phyloP scores from a whole-genome alignment of 2,888 invertebrate species.

The Dolichomitus sp. region DNA sequence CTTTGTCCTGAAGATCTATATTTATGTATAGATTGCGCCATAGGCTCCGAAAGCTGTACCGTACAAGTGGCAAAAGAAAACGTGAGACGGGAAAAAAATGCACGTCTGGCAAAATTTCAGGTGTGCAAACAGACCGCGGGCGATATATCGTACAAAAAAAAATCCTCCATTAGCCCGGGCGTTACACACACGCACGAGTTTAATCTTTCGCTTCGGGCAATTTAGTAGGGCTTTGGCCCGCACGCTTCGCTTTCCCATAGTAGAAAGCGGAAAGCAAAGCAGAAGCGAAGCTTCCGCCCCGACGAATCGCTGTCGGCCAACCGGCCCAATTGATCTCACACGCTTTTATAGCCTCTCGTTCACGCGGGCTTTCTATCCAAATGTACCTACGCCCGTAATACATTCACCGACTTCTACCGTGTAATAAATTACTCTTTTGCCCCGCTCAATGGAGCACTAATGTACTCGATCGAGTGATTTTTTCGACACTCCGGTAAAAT shows the following conservation, averaged over 20 bases:
- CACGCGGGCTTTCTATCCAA: conserved; percentile 21
- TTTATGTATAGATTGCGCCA: conserved; percentile 7
- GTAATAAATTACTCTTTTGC: conserved; percentile 39
- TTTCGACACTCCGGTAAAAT: conserved; percentile 6
- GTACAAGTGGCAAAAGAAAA: not conserved
- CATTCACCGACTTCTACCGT: conserved; percentile 1
- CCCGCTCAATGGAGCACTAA: conserved; percentile 6
- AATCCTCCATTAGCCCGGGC: conserved; percentile 68
- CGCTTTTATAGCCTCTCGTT: conserved; percentile 61
- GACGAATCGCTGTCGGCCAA: conserved; percentile 76
- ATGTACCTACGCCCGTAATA: conserved; percentile 18
- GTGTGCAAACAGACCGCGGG: conserved; percentile 84
- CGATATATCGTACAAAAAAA: conserved; percentile 74
- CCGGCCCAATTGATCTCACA: conserved; percentile 62
- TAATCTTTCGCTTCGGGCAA: conserved; percentile 82
- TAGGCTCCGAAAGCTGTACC: not conserved
- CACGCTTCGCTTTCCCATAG: conserved; percentile 70
- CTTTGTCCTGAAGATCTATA: conserved; percentile 10
- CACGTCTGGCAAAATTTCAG: conserved; percentile 75
- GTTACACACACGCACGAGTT: conserved; percentile 76
- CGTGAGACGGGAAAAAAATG: conserved; percentile 19
- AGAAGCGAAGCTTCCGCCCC: conserved; percentile 51
- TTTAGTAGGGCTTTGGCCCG: conserved; percentile 74
- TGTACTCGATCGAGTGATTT: conserved; percentile 20
- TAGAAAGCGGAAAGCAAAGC: conserved; percentile 52